Percentiles rank a stretch among this genome's conserved stretches.
phyloP scores from a whole-genome alignment of 2,113 vertebrate genomes.

The Naja naja region DNA sequence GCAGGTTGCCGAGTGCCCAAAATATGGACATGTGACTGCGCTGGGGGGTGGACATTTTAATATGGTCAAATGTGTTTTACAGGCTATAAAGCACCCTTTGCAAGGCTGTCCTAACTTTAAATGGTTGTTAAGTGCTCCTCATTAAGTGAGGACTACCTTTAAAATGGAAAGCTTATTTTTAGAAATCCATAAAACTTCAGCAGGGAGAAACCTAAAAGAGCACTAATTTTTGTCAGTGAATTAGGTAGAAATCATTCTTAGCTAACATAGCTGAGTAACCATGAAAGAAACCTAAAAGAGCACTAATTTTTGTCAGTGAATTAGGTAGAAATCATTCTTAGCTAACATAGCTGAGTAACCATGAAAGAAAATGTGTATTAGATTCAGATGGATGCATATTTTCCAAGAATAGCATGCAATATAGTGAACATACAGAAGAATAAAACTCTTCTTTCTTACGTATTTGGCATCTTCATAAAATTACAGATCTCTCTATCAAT shows the following conservation, averaged over 20 bases:
- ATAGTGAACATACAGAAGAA: neutral
- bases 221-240: neutral
- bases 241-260: neutral
- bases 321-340: neutral
- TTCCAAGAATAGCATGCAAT: neutral
- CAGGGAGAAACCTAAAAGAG: neutral
- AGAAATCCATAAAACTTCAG: neutral
- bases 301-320: neutral
- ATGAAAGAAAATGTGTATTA: neutral
- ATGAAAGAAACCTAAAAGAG: neutral
- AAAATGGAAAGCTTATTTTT: neutral
- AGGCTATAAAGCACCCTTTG: too few species aligned
- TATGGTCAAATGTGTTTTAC: too few species aligned
- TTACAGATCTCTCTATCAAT: neutral
- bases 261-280: neutral
- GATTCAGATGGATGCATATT: neutral
- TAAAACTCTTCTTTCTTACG: neutral
- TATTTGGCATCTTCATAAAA: neutral
- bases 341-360: neutral
- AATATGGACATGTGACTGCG: too few species aligned
- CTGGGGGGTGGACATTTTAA: too few species aligned
- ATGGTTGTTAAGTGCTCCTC: too few species aligned
- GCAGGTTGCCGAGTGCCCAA: too few species aligned
- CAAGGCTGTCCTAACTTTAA: too few species aligned
- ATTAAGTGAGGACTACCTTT: too few species aligned